phyloP scores from a whole-genome alignment of 1,140 invertebrate species.

The Hycleus cichorii region DNA sequence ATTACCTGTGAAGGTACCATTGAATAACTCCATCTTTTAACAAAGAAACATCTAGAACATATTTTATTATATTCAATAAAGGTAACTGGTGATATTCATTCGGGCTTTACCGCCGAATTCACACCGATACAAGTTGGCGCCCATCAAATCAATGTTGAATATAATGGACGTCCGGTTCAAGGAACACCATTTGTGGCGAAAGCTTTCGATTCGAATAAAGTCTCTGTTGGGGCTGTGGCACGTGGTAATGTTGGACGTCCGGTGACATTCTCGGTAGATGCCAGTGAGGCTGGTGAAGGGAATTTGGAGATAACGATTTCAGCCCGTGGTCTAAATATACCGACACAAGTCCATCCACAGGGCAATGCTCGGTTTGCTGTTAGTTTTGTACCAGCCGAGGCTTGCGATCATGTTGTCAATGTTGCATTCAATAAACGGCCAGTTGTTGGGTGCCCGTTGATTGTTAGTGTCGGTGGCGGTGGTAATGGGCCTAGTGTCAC shows the following conservation, averaged over 20 bases:
- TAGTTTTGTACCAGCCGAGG: constrained; percentile 89
- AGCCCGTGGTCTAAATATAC: constrained; percentile 86
- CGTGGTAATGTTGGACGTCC: constrained; percentile 74
- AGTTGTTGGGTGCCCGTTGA: constrained; percentile 73
- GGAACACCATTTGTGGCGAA: constrained; percentile 90
- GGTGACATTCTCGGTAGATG: constrained; percentile 92
- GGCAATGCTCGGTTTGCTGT: constrained; percentile 86
- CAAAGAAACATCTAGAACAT: too few species aligned
- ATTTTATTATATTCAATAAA: too few species aligned
- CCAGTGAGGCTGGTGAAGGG: constrained; percentile 93
- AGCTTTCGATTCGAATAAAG: constrained; percentile 79
- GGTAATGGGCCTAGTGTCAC: constrained; percentile 66
- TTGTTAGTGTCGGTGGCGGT: constrained; percentile 65
- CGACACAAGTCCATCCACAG: constrained; percentile 95
- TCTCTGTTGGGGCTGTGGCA: constrained; percentile 77
- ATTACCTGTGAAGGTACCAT: constrained; percentile 62
- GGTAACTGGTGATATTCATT: constrained; percentile 79
- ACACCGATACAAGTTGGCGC: constrained; percentile 83
- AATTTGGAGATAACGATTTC: constrained; percentile 96
- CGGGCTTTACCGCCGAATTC: constrained; percentile 84
- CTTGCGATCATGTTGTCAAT: constrained; percentile 89
- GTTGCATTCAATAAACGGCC: constrained; percentile 90
- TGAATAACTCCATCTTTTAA: too few species aligned
- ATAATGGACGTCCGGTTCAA: constrained; percentile 78
- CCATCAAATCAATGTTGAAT: constrained; percentile 72